Base-by-base conservation (phyloP, 2,797 vertebrate genomes). In the Catharus ustulatus region DNA sequence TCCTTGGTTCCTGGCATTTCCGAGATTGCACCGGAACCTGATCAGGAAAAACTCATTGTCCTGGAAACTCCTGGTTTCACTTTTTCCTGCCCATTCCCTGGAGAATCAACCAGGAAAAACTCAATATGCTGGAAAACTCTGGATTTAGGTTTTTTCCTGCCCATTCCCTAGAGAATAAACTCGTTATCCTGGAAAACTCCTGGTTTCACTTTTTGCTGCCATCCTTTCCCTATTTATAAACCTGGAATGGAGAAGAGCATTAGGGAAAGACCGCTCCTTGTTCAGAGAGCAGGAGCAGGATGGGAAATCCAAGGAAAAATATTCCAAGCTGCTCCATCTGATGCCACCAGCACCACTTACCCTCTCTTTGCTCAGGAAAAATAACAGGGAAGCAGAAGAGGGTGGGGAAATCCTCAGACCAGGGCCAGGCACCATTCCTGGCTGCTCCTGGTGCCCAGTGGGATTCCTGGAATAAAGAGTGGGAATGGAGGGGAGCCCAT, bases 371-470 rank as follows among this genome's bases (percentile, higher is more conserved):
- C 24, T 89, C 62, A 8, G 75, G 61, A 27, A 51, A 46, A 57
- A 49, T 3, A 36, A 40, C 6, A 15, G 4, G 36, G 74, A 30
- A 75, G 40, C 2, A 0, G 30, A 38, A 75, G 55, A 68, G 29
- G 34, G 71, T 87, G n/a, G 79, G 74, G 27, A 76, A 79, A 67
- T 57, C 66, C 84, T 81, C 4, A 0, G n/a, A 23, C 3, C 2
- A 51, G 82, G 52, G 30, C 10, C 5, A 2, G 34, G 43, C 7
- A 2, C 3, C 27, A 10, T 57, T 64, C 61, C 66, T 2, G 40
- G n/a, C 26, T 46, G n/a, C n/a, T 73, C 26, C 54, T 1, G 0
- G 75, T 12, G 38, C 20, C 3, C 2, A 2, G 21, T 1, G 21
- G n/a, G 40, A 46, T 24, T 20, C 18, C 54, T 29, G 42, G 63